These are phyloP conservation scores for Apodemus sylvaticus DNA, from an alignment of 2,113 vertebrate species.

Conservation along the genomic window DNA sequence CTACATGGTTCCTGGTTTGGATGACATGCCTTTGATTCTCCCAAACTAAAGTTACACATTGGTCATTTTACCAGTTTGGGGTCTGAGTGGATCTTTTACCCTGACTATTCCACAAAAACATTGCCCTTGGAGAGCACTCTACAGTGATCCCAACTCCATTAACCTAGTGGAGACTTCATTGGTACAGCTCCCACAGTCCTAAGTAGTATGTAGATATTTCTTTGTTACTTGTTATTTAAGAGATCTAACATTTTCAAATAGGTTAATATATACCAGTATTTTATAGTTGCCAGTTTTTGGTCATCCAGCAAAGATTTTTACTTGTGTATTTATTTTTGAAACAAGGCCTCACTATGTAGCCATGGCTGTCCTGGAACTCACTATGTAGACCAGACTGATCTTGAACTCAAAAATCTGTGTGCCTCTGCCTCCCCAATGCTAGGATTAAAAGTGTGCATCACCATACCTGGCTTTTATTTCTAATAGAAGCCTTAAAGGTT, in stretches of 20 bases:
- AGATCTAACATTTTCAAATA: slow-evolving; percentile 25
- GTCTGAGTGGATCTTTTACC: not conserved
- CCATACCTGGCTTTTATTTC: not conserved
- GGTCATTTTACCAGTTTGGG: not conserved
- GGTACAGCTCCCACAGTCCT: not conserved
- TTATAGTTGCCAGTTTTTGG: not conserved
- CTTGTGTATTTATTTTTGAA: not conserved
- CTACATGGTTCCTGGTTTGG: not conserved
- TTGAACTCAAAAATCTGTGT: not conserved
- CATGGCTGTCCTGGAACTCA: not conserved
- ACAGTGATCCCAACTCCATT: not conserved
- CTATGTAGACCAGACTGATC: not conserved
- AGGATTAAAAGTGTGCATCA: not conserved
- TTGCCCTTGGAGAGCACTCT: not conserved
- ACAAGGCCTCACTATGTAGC: not conserved
- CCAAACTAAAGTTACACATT: not conserved
- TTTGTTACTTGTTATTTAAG: slow-evolving; percentile 28
- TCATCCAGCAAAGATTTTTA: slow-evolving; percentile 14
- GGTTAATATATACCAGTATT: not conserved
- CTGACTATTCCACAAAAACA: not conserved
- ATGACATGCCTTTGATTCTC: not conserved
- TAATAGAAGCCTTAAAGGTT: not conserved
- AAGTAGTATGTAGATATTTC: not conserved
- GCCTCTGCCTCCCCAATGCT: not conserved
- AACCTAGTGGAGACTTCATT: not conserved